These are phyloP conservation scores for Cochlearius cochlearius DNA, from an alignment of 2,113 vertebrate species.

Conservation along the genomic window DNA sequence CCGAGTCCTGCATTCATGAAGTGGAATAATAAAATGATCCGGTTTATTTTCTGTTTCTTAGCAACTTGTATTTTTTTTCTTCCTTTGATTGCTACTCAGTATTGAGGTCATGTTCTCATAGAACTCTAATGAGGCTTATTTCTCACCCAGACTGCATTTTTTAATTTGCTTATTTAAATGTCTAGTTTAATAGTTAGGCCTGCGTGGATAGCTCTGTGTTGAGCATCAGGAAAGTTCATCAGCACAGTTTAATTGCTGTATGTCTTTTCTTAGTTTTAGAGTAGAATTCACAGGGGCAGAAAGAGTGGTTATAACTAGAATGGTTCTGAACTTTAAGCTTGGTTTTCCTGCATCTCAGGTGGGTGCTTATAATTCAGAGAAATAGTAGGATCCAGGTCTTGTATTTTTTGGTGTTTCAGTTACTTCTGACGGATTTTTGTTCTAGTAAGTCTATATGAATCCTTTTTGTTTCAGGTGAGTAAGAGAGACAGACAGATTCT, in stretches of 20 bases:
- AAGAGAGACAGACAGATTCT: background rate
- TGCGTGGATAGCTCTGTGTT: background rate
- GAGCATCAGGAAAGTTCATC: background rate
- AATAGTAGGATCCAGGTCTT: background rate
- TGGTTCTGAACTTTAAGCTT: background rate
- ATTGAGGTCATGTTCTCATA: background rate
- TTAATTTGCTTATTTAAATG: background rate
- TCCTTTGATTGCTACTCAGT: background rate
- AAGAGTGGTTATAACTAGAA: background rate
- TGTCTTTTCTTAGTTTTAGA: background rate
- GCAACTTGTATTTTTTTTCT: background rate
- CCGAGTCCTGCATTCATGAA: background rate
- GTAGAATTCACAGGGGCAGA: background rate
- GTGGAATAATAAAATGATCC: background rate
- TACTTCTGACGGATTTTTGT: background rate
- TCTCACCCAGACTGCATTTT: background rate
- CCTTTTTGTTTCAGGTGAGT: background rate
- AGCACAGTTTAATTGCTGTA: background rate
- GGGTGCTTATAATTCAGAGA: background rate
- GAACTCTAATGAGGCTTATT: background rate
- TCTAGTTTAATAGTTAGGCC: background rate
- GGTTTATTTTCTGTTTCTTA: background rate
- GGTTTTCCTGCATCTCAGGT: background rate
- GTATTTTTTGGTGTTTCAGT: background rate
- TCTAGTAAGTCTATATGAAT: background rate